Base-by-base conservation (phyloP, 2,797 vertebrate species). In the Myiotriccus ornatus region DNA sequence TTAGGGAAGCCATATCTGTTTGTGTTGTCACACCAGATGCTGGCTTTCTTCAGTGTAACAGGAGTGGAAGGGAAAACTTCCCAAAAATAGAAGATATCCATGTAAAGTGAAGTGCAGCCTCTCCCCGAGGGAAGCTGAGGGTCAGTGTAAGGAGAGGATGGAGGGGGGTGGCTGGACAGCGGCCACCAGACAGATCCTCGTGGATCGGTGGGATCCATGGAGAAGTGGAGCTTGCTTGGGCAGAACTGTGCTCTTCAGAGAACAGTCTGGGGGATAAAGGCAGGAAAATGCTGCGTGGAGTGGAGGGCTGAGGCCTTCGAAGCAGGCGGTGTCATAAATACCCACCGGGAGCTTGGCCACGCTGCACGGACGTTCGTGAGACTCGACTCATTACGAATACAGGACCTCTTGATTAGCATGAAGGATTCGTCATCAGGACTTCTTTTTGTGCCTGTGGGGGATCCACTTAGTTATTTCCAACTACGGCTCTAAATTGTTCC, bases 401-500 rank as follows among this genome's bases (percentile, higher is more conserved):
- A 73, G 87, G 76, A 88, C 83, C 85, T 93, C 94, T 79, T 87
- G 87, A 94, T 95, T 89, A 91, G 78, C 79, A 20, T 87, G 92
- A 91, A 95, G 49, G 89, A 79, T 81, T 94, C 68, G 21, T 87
- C 95, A 93, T 83, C 83, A 57, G 92, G 79, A 60, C 47, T 11
- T 59, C 39, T 55, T 55, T 68, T 87, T 56, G 69, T 95, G 94
- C 94, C 96, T 85, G 74, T 95, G 87, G 95, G 94, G 95, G 96
- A 96, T 95, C 80, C 75, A 56, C 85, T 96, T 78, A 81, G 92
- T 95, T 82, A 43, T 83, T 97, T 91, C 94, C 94, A 96, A 92
- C 88, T 94, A 47, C n/a, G 32, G 87, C 71, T 83, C 95, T 91
- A 96, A 97, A 97, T 97, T 97, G 94, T 95, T 97, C 94, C 96